These are phyloP conservation scores for Pygathrix nemaeus DNA, from an alignment of 2,113 vertebrate genomes.

Conservation along the genomic window DNA sequence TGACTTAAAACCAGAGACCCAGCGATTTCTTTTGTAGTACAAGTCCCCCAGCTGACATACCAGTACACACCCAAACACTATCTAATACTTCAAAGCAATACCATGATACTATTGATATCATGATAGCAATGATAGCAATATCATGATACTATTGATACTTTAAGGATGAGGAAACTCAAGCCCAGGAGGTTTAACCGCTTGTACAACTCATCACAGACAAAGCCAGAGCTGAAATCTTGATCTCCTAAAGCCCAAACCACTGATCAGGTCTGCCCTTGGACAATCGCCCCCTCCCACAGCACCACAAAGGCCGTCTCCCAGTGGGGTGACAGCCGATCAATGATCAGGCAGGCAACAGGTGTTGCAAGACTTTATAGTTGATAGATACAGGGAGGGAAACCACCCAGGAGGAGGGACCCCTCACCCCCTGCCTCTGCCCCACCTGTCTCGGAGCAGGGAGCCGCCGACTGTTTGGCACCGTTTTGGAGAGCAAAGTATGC, in stretches of 20 bases:
- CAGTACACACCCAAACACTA: background rate
- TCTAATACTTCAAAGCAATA: too few relatives aligned
- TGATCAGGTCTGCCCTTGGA: background rate
- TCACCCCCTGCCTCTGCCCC: background rate
- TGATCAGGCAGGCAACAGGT: background rate
- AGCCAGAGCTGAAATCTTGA: background rate
- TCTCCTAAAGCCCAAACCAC: background rate
- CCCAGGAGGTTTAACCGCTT: background rate
- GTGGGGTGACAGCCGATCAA: background rate
- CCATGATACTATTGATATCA: background rate
- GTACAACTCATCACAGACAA: background rate
- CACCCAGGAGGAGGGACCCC: background rate
- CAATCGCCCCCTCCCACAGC: accelerated
- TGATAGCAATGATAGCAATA: too few relatives aligned
- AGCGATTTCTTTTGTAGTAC: accelerated
- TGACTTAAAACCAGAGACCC: background rate
- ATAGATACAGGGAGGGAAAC: background rate
- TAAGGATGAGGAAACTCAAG: background rate
- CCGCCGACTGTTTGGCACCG: constrained; percentile 84
- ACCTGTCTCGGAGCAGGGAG: constrained; percentile 82
- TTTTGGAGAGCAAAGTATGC: constrained; percentile 88
- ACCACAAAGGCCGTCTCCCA: background rate
- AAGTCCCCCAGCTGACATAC: background rate
- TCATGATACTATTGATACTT: background rate
- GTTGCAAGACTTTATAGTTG: background rate